A percentile compares a stretch with the other conserved stretches of the same genome.
phyloP scores from a whole-genome alignment of 1,140 invertebrate species.

The Habropoda laboriosa region DNA sequence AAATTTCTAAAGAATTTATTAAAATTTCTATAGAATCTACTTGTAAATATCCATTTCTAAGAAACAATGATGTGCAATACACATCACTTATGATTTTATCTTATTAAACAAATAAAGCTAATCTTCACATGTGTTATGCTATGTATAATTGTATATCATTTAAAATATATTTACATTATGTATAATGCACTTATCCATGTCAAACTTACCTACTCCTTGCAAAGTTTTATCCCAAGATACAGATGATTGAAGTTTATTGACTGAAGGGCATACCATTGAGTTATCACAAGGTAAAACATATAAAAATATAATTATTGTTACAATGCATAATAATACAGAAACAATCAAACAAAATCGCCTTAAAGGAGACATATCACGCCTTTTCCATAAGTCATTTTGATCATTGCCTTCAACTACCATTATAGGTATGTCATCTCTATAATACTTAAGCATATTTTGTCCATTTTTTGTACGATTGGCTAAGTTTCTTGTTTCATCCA shows the following conservation, averaged over 20 bases:
- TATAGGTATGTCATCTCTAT: constrained; percentile 83
- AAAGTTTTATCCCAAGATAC: constrained; percentile 87
- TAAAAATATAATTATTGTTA: constrained; percentile 87
- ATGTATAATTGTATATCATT: too few species aligned
- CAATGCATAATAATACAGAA: constrained; percentile 87
- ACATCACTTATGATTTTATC: too few species aligned
- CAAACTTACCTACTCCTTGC: constrained; percentile 84
- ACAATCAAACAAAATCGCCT: constrained; percentile 85
- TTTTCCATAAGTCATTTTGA: constrained; percentile 83
- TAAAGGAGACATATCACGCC: constrained; percentile 85
- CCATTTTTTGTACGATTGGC: constrained; percentile 70
- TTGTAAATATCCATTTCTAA: too few species aligned
- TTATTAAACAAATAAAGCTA: neutral
- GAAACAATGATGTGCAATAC: too few species aligned
- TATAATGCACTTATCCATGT: too few species aligned
- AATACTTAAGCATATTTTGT: constrained; percentile 72
- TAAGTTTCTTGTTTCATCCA: constrained; percentile 76
- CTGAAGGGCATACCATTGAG: constrained; percentile 84
- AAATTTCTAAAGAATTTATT: too few species aligned
- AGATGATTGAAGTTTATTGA: constrained; percentile 83
- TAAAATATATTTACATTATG: neutral
- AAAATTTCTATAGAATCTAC: too few species aligned
- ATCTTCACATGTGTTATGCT: too few species aligned
- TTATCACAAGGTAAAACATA: constrained; percentile 89
- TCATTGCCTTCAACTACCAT: constrained; percentile 83